Base-by-base conservation (phyloP, 2,797 vertebrate genomes). In the Argentina silus region DNA sequence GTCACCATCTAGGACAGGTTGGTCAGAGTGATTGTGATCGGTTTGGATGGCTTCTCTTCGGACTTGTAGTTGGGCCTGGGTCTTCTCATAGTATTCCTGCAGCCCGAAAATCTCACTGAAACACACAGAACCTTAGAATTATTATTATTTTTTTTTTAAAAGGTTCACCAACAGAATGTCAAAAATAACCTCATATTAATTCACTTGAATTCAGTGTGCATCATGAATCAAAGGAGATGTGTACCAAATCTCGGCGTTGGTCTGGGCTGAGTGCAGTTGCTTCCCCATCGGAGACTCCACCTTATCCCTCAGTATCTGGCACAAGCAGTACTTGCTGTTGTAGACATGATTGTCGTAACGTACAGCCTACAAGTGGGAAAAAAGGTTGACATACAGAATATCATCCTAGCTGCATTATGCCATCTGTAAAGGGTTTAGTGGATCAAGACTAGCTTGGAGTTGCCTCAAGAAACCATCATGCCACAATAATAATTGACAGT, bases 311-410 rank as follows among this genome's bases (percentile, higher is more conserved):
- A 99, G 92, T 96, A 99, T 99, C 88, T 99, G 97, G 80, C 97
- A 99, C 85, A 99, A 90, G 77, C 97, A 99, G 86, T 99, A 99
- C 84, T 99, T 99, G 2, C 95, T 97, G 91, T 99, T 99, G 87
- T 96, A 97, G 69, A 95, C 95, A 70, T 98, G 92, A 90, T 98
- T 99, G 56, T 98, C 94, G n/a, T 97, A 99, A 62, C 89, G 92
- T 76, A 98, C 93, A 1, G 97, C 97, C 97, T 99, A 88, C 0
- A 74, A 67, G 77, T 8, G 79, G 0, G 1, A 65, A 0, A 36
- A 36, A 23, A 43, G 42, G 15, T n/a, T 44, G 56, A 11, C 56
- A 27, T 36, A 42, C 10, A 42, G 59, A 0, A 27, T 2, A 14
- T 61, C 5, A 42, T 61, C 23, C 36, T 9, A 14, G 59, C 12